Conservation (phyloP, 1,140 invertebrate species). For the Drosophila bocqueti region DNA sequence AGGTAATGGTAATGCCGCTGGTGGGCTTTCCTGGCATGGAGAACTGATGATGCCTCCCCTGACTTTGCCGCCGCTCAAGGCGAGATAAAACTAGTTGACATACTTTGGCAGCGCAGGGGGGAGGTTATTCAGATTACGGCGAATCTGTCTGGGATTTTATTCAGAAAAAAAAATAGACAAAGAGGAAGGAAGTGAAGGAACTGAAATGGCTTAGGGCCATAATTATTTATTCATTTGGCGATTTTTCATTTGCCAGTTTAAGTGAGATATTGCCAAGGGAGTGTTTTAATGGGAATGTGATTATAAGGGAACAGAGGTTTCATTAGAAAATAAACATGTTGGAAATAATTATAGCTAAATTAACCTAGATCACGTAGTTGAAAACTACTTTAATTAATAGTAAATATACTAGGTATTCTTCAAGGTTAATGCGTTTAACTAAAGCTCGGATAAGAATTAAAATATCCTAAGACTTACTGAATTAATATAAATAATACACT, state of each 20-base stretch:
- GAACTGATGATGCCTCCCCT: conserved; percentile 26
- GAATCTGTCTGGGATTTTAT: conserved; percentile 22
- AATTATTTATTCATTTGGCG: conserved; percentile 35
- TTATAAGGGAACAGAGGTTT: background rate
- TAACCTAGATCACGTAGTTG: background rate
- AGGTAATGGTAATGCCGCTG: conserved; percentile 77
- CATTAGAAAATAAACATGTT: background rate
- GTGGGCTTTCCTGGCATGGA: conserved; percentile 22
- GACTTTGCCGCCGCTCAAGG: conserved; percentile 44
- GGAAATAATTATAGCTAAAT: no score
- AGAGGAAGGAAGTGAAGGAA: conserved; percentile 11
- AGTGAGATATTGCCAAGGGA: background rate
- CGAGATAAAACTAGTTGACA: conserved; percentile 80
- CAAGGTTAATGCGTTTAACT: background rate
- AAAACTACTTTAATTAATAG: background rate
- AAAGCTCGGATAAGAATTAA: background rate
- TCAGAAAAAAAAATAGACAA: background rate
- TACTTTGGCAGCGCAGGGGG: conserved; percentile 27
- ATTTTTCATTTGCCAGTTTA: conserved; percentile 18
- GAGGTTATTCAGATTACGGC: conserved; percentile 9
- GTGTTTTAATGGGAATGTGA: background rate
- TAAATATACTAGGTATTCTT: background rate
- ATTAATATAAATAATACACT: no score
- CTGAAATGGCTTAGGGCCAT: conserved; percentile 26
- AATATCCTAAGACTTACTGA: no score